Base-by-base conservation (phyloP, 2,888 invertebrate species). In the Eupithecia exiguata region DNA sequence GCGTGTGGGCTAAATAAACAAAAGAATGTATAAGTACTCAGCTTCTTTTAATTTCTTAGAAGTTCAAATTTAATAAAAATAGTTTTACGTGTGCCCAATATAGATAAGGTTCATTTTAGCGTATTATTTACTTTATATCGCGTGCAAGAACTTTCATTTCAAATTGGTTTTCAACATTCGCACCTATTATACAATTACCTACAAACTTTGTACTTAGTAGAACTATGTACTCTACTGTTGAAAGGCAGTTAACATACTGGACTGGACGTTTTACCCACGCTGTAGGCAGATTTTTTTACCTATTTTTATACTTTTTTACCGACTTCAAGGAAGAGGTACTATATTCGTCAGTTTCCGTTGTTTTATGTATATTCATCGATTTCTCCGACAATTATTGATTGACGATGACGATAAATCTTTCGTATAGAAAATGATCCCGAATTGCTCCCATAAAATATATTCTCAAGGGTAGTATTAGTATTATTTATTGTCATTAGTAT, bases 1-100 rank as follows among this genome's bases (percentile, higher is more conserved):
- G 70, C 35, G 69, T 69, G 69, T 61, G 69, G 69, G 21, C 58
- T 70, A 61, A 69, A 69, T 43, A 69, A 69, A 69, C 43, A 65
- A 58, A 58, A 58, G 49, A 53, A 53, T 53, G 49, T 53, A 21
- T 53, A 58, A 58, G 58, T 25, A 58, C 58, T 58, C 25, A 58
- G 12, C 58, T 58, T 5, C 25, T 62, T 62, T 62, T 43, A 43
- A 66, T 66, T 66, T 38, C 66, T 25, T 1, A 43, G 66, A 66
- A 66, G 18, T 62, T 35, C 35, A 9, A 35, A 35, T 62, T n/a
- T n/a, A n/a, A n/a, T n/a, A n/a, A 53, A 53, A 53, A 53, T 53
- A 53, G 49, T 21, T n/a, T n/a, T 53, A 53, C n/a, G 0, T 7
- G 49, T 21, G 21, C 9, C 14, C 40, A 38, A n/a, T 38, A 38